Base-by-base conservation (phyloP, 2,888 invertebrate genomes). In the Alcis repandata region DNA sequence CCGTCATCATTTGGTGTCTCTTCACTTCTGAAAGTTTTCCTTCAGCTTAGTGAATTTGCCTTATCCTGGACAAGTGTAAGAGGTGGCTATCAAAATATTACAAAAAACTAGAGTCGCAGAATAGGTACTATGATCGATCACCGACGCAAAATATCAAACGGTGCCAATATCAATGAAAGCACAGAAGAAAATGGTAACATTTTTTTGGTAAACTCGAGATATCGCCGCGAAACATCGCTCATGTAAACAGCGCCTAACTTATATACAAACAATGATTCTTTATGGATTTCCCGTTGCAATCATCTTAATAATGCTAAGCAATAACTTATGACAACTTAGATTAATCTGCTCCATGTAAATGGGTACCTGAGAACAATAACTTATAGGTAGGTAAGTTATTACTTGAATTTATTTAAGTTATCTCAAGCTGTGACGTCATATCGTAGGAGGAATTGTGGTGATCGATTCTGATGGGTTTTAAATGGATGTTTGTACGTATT, bases 381-480 rank as follows among this genome's bases (percentile, higher is more conserved):
- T 59, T 56, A 45, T 41, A 9, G 17, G 17, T 17, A 41, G 41
- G 41, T 20, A 48, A 40, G 33, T 53, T 53, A 49, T 19, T 27
- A 38, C 36, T 57, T 36, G 56, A 40, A 63, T 41, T 36, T 33
- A 56, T 56, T 45, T 46, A 48, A 41, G 53, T 66, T 32, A 67
- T 67, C 52, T 46, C 36, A 19, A 41, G n/a, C 59, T 36, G 20
- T 63, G 63, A 67, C 36, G 20, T 67, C 67, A 67, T 46, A 41
- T 27, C 56, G 19, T 38, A 59, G 9, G 22, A 33, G 6, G 48
- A 8, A 8, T 36, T 15, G 32, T 32, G 33, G 40, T 48, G 0
- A 36, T 38, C 13, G 13, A 52, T 45, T 20, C 32, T 0, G 20
- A 40, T 53, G 41, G 19, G 27, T 54, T 43, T 17, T 41, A 43